A percentile compares a stretch with the other conserved stretches of the same genome.
Evolutionary conservation across 2,113 vertebrate genomes (phyloP).

Genomic region (Sphaerodactylus townsendi): DNA sequence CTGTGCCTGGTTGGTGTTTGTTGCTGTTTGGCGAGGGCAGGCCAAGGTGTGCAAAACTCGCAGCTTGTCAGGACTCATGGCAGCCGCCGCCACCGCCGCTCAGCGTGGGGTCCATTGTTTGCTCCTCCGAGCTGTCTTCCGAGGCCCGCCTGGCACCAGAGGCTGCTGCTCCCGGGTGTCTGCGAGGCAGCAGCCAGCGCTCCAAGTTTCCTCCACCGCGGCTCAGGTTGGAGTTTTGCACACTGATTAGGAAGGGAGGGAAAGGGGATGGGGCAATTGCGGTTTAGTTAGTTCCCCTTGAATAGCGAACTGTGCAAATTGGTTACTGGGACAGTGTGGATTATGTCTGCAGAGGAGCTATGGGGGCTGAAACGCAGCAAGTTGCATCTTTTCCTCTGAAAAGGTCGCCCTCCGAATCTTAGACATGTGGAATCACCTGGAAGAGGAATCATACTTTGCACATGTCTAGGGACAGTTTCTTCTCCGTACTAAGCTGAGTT

Average conservation of each 20-base stretch:
- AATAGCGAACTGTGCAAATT: too few species aligned
- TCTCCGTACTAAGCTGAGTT: neutral
- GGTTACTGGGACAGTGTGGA: neutral
- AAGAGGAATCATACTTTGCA: neutral
- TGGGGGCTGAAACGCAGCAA: neutral
- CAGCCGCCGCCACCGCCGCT: neutral
- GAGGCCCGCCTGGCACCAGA: neutral
- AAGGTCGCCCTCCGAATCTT: neutral
- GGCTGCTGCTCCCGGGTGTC: conserved; percentile 28
- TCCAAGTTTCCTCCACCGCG: neutral
- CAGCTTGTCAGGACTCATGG: neutral
- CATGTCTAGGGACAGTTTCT: neutral
- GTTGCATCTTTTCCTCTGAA: neutral
- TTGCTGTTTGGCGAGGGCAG: fast-evolving
- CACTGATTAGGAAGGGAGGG: neutral
- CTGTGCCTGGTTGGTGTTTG: neutral
- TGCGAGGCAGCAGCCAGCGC: conserved; percentile 6
- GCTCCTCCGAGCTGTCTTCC: neutral
- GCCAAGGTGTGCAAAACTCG: fast-evolving
- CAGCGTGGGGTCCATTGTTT: neutral
- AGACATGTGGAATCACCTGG: too few species aligned
- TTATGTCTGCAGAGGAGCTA: neutral
- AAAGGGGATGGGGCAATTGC: neutral
- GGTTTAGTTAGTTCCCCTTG: neutral
- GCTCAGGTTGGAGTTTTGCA: conserved; percentile 11